These are phyloP conservation scores for Gari tellinella DNA, from an alignment of 2,888 invertebrate species.

Conservation along the genomic window DNA sequence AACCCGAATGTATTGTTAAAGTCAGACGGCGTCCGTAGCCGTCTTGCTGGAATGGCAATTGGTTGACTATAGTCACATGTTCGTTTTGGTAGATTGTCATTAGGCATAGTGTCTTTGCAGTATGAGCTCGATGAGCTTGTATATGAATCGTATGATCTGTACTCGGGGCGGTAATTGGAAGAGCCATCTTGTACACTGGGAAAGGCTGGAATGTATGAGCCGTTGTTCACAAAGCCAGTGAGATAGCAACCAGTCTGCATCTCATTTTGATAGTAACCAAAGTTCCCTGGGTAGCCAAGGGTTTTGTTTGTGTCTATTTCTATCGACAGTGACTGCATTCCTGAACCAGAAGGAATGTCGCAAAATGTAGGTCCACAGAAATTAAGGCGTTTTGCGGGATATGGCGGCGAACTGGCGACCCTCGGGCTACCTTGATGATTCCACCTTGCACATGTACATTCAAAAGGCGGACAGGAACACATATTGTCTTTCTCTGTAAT, in stretches of 20 bases:
- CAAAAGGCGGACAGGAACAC: slow-evolving; percentile 80
- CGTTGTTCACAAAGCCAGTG: slow-evolving; percentile 17
- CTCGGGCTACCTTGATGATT: slow-evolving; percentile 54
- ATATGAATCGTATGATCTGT: not conserved
- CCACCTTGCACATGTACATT: slow-evolving; percentile 73
- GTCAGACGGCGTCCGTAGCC: slow-evolving; percentile 11
- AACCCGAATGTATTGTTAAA: slow-evolving; percentile 10
- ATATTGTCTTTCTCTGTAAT: slow-evolving; percentile 73
- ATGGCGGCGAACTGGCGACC: slow-evolving; percentile 56
- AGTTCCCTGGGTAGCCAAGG: slow-evolving; percentile 30
- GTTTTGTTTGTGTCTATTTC: slow-evolving; percentile 59
- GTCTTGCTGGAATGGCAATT: slow-evolving; percentile 6
- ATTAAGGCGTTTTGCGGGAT: slow-evolving; percentile 49
- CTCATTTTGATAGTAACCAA: slow-evolving; percentile 35
- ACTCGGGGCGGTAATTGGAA: slow-evolving; percentile 1
- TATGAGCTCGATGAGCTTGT: not conserved
- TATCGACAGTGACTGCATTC: slow-evolving; percentile 59
- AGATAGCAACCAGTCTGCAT: slow-evolving; percentile 25
- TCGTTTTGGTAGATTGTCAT: not conserved
- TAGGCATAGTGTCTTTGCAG: slow-evolving; percentile 3
- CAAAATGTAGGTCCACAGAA: slow-evolving; percentile 48
- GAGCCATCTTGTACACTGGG: slow-evolving; percentile 7
- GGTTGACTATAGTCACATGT: slow-evolving; percentile 1
- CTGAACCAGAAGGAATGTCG: slow-evolving; percentile 50
- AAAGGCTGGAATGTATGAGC: slow-evolving; percentile 16